These are phyloP conservation scores for Coreoperca whiteheadi DNA, from an alignment of 2,113 vertebrate species.

Conservation along the genomic window DNA sequence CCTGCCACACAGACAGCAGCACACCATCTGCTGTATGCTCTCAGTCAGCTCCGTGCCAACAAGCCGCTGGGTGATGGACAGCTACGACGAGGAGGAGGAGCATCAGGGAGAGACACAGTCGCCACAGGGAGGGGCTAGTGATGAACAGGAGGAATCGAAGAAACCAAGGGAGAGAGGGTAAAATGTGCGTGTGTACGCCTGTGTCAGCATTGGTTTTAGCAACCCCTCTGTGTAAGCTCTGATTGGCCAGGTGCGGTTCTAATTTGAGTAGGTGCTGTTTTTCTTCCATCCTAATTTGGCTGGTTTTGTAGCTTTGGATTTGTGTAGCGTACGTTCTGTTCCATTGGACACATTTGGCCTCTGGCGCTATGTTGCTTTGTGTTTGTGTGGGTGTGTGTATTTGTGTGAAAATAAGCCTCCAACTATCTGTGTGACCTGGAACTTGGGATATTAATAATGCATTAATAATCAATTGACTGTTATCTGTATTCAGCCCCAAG, in stretches of 20 bases:
- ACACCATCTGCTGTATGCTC: slow-evolving; percentile 83
- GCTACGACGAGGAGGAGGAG: slow-evolving; percentile 48
- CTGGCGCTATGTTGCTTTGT: slow-evolving; percentile 63
- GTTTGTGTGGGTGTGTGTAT: slow-evolving; percentile 48
- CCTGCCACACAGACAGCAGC: slow-evolving; percentile 76
- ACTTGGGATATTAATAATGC: slow-evolving; percentile 78
- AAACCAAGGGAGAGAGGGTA: slow-evolving; percentile 6
- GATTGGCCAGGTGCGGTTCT: slow-evolving; percentile 63
- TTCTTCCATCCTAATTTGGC: slow-evolving; percentile 69
- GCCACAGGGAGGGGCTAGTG: slow-evolving; percentile 40
- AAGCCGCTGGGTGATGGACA: slow-evolving; percentile 79
- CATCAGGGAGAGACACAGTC: slow-evolving; percentile 8
- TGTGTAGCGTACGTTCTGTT: slow-evolving; percentile 65
- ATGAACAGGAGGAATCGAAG: slow-evolving; percentile 32
- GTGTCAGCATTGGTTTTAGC: slow-evolving; percentile 40
- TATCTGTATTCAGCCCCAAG: slow-evolving; percentile 74
- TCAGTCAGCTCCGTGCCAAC: slow-evolving; percentile 75
- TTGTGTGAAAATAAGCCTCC: slow-evolving; percentile 60
- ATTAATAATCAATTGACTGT: slow-evolving; percentile 83
- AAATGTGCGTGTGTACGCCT: slow-evolving; percentile 30
- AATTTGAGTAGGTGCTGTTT: slow-evolving; percentile 63
- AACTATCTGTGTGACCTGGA: slow-evolving; percentile 73
- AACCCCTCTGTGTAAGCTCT: slow-evolving; percentile 39
- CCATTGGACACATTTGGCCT: slow-evolving; percentile 73
- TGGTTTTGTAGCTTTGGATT: slow-evolving; percentile 66